Evolutionary conservation across 2,888 invertebrate species (phyloP).

Genomic region (Rhingia rostrata): DNA sequence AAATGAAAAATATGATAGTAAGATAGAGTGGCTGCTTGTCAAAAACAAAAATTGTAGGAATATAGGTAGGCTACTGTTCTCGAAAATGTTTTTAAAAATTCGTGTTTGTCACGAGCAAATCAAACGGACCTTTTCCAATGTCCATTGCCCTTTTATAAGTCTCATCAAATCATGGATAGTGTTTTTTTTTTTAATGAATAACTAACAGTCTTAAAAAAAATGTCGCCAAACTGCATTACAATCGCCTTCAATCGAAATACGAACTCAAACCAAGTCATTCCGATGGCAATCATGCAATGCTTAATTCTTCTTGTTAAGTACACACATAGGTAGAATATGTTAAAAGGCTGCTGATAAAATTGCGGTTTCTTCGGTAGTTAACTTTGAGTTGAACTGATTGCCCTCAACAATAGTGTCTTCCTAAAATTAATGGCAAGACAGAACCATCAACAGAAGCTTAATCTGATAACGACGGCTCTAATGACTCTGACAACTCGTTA

Average conservation of each 20-base stretch:
- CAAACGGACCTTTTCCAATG: no score
- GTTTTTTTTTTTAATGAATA: neutral
- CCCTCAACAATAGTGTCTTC: neutral
- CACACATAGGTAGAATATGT: neutral
- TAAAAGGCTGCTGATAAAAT: conserved; percentile 30
- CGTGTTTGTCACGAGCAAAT: no score
- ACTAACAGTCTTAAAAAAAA: neutral
- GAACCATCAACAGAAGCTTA: neutral
- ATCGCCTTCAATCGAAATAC: neutral
- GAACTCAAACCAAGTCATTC: conserved; percentile 12
- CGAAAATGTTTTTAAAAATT: no score
- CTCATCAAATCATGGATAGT: neutral
- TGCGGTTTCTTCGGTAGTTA: neutral
- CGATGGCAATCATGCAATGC: conserved; percentile 14
- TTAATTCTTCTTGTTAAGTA: neutral
- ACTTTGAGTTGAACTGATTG: no score
- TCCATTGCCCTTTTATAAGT: no score
- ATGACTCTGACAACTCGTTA: neutral
- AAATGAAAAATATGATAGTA: no score
- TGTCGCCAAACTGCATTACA: conserved; percentile 2
- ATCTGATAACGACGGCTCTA: conserved; percentile 6
- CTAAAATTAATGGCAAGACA: neutral
- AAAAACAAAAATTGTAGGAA: no score
- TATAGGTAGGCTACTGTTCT: no score
- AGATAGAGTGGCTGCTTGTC: no score